Base-by-base conservation (phyloP, 2,888 invertebrate genomes). In the Deroplatys truncata region DNA sequence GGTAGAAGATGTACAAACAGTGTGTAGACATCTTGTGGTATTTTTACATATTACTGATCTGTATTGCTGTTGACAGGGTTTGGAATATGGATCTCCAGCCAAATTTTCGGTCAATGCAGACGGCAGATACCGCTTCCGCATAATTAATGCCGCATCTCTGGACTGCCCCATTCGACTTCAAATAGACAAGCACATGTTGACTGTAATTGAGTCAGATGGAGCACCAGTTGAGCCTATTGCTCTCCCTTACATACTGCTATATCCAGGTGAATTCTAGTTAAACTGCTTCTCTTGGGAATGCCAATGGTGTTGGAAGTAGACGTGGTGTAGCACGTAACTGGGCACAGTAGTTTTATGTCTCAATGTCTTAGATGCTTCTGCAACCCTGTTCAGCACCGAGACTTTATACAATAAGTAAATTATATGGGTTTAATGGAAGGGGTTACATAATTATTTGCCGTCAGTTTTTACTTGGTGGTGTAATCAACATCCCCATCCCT, bases 121-220 rank as follows among this genome's bases (percentile, higher is more conserved):
- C 2, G 95, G 95, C 91, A 94, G 95, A 91, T 96, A 96, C 92
- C 93, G 96, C 92, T 96, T 97, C 92, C 94, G 97, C 84, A 92
- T 96, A 43, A 95, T 95, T n/a, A 95, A 96, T 91, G 95, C 95
- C 2, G 93, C 95, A 31, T 94, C 94, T 25, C 92, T 95, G 7
- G 94, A 94, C 90, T 96, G 96, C 91, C 94, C 95, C 0, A 92
- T 94, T 25, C 92, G 92, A 72, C 91, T 95, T 16, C 93, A 93
- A 13, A 92, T 95, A 84, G 94, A 95, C 88, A 92, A 93, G 7
- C 96, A 96, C 92, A 93, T 93, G 25, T 92, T 95, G 92, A 93
- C 93, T 25, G 93, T 95, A 31, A 94, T 95, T 89, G 94, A 95
- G 2, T 93, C 93, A 1, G 96, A 96, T 91, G 95, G 95, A 1